Evolutionary conservation across 1,140 invertebrate genomes (phyloP), one percentile per base, ranked within the genome.

Genomic region (Oryctes rhinoceros): DNA sequence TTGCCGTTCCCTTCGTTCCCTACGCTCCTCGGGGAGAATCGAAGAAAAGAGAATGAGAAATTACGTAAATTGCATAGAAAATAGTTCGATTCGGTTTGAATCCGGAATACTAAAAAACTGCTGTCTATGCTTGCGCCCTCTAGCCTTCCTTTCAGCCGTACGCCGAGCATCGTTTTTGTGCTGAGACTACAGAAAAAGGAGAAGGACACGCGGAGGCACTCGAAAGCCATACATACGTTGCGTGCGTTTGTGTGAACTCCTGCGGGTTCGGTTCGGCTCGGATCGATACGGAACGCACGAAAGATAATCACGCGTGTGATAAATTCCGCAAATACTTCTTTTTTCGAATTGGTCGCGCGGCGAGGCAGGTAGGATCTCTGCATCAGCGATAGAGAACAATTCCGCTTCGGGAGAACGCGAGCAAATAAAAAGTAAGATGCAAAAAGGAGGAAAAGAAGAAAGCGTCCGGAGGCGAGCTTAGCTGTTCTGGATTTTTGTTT

Each of bases 31-130:
- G 15, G 15, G 53, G 15, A 18, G 5, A 15, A 18, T n/a, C 15
- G 53, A 15, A 59, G n/a, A 59, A 59, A 18, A 18, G 5, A 0
- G 13, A 59, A 59, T 4, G 53, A 59, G 53, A 59, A 59, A 59
- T 59, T 59, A 59, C 53, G 53, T 59, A 59, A 59, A 59, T 59
- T 59, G 53, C 18, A 59, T 59, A 59, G 53, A 59, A 59, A 59
- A 59, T 59, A 59, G 53, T 59, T 59, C 53, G 53, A 15, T 18
- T 59, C 53, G 53, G n/a, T 59, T n/a, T n/a, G 53, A 59, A 59
- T 18, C 3, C 18, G 53, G 53, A 59, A 59, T 59, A 59, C 53
- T 59, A 59, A 59, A 59, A 59, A 53, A 53, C 15, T 18, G 18
- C 15, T 59, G 53, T n/a, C n/a, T 11, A 11, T 53, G 49, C 18